Percentiles rank a stretch among this genome's conserved stretches.
Conservation (phyloP, 2,797 vertebrate species). For the Vespertilio murinus region DNA sequence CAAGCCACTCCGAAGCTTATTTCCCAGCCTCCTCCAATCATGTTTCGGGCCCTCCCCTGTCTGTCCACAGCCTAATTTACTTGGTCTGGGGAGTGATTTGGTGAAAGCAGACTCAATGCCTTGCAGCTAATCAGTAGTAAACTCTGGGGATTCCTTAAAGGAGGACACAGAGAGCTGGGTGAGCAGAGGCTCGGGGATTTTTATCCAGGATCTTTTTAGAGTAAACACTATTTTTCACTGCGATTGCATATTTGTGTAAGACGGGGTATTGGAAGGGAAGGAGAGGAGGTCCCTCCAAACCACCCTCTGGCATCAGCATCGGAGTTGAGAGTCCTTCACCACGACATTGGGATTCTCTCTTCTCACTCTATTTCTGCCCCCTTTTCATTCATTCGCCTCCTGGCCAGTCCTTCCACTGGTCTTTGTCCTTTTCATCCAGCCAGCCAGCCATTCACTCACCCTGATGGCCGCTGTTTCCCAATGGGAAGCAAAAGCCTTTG, state of each 20-base stretch:
- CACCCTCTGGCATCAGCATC: background rate
- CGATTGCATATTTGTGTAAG: background rate
- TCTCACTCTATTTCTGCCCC: background rate
- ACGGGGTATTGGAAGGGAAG: background rate
- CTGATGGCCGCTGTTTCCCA: background rate
- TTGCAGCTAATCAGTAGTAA: background rate
- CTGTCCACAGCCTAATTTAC: background rate
- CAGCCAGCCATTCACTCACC: background rate
- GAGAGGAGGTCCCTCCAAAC: background rate
- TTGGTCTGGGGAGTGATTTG: background rate
- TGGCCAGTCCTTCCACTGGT: background rate
- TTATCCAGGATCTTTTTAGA: background rate
- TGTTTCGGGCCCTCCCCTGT: constrained; percentile 18
- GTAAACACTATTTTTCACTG: constrained; percentile 3
- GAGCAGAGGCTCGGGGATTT: background rate
- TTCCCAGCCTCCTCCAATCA: background rate
- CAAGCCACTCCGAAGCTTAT: background rate
- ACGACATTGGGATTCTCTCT: background rate
- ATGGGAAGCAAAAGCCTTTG: background rate
- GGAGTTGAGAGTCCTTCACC: background rate
- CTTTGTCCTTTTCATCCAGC: background rate
- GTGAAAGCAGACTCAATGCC: background rate
- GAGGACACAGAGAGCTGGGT: background rate
- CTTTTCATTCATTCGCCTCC: background rate
- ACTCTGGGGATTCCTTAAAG: background rate